Base-by-base conservation (phyloP, 2,113 vertebrate genomes). In the Chaenocephalus aceratus region DNA sequence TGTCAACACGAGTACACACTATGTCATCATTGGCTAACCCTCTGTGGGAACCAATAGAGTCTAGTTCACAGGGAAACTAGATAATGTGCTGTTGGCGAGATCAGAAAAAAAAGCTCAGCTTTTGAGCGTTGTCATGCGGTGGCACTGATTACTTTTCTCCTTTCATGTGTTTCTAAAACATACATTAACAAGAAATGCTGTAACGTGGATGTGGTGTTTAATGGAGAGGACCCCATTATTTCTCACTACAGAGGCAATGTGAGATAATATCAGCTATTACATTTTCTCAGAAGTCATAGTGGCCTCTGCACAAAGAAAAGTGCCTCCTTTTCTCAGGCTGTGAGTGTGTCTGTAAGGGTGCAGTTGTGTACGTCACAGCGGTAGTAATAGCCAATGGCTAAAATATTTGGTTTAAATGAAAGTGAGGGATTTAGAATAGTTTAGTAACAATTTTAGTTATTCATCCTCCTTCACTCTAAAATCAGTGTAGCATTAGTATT, bases 231-330 rank as follows among this genome's bases (percentile, higher is more conserved):
- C 76, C 80, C 75, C 84, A 90, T 93, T 91, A 88, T 83, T 85
- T 88, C 59, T 69, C 21, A 48, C 83, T 59, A 63, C 75, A 71
- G 80, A 80, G 53, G 75, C 74, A 51, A 62, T 59, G 80, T 65
- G 64, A 89, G 91, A 92, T 94, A 86, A 87, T 87, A 94, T 93
- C 93, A 91, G 86, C 88, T 84, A 89, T 88, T 91, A 86, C 79
- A 73, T 91, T 90, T 81, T 87, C 82, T 93, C 85, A 83, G 84
- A 86, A 88, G 80, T 84, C 81, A 80, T 30, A 66, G 82, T 82
- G 77, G 75, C 49, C 69, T 64, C 26, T 12, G 77, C 80, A 88
- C 83, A 89, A 87, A 92, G 83, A 83, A 83, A 84, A 79, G 74
- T 70, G 49, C 41, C 72, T 87, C 66, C 64, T 73, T 89, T 86